phyloP scores from a whole-genome alignment of 2,888 invertebrate species.

The Helleia helle region DNA sequence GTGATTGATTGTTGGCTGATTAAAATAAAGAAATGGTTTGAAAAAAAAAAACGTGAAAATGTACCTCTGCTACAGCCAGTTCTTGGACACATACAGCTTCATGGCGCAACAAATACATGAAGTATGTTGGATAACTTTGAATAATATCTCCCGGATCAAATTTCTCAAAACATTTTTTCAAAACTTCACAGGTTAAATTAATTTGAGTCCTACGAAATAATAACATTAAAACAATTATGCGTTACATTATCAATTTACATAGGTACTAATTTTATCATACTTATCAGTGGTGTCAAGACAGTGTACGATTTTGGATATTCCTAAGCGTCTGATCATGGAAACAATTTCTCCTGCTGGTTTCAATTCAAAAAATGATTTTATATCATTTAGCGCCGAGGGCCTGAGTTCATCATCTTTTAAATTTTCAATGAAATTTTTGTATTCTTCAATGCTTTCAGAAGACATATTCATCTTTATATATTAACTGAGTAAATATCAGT shows the following conservation, averaged over 20 bases:
- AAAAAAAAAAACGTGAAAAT: constrained; percentile 9
- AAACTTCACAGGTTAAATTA: constrained; percentile 77
- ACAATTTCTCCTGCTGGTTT: constrained; percentile 42
- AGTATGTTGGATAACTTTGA: constrained; percentile 70
- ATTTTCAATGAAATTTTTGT: constrained; percentile 35
- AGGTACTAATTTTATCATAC: constrained; percentile 32
- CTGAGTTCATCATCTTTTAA: constrained; percentile 42
- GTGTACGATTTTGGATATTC: constrained; percentile 76
- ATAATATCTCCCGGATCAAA: constrained; percentile 75
- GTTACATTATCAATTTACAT: not conserved
- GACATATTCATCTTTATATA: not conserved
- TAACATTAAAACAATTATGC: not conserved
- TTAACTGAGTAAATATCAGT: not conserved
- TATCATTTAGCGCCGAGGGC: constrained; percentile 42
- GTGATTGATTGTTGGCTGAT: too few species aligned
- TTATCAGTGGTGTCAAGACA: constrained; percentile 71
- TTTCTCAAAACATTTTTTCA: constrained; percentile 77
- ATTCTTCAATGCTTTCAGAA: constrained; percentile 27
- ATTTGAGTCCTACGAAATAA: constrained; percentile 65
- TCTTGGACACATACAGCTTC: constrained; percentile 75
- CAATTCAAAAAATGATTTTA: constrained; percentile 43
- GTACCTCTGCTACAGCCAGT: constrained; percentile 75
- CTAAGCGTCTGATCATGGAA: constrained; percentile 42
- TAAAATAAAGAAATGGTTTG: too few species aligned
- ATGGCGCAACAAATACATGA: constrained; percentile 77